Evolutionary conservation across 2,888 invertebrate genomes (phyloP), one percentile per base, ranked within the genome.

Genomic region (Drosophila monieri): DNA sequence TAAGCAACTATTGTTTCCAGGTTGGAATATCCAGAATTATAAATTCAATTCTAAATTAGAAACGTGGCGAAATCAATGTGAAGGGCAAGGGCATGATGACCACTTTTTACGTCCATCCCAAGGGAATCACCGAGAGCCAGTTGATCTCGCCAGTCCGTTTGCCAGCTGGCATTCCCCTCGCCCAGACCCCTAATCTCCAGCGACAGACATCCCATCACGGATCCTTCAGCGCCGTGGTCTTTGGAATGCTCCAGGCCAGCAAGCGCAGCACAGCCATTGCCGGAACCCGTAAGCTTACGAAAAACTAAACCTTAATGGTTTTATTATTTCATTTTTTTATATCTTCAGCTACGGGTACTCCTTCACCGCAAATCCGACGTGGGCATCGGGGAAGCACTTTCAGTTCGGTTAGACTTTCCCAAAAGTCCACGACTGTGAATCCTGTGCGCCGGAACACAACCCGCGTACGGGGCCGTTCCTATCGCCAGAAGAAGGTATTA

Each of bases 61-160:
- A 94, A 81, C 94, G 98, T n/a, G 98, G 98, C 0, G 92, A 94
- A 59, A 95, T 98, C 60, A 95, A 95, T 68, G 98, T 98, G 27
- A 98, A 98, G 90, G 98, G 98, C 66, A 98, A 98, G 91, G 98
- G 98, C 0, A 94, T 95, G 76, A 98, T 98, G 98, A 96, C 97
- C 91, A 98, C 98, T n/a, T 98, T 95, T 92, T 98, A 96, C 92
- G 96, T 98, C 55, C 92, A 94, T 52, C 95, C 95, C 15, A 94
- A 94, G 57, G 91, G 90, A 47, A 88, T 89, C 15, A 80, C 89
- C 8, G 80, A 89, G 43, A 91, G 90, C 77, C 90, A 91, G 71
- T 60, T 91, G 55, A 79, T 89, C 30, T 91, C 91, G 18, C 92
- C 92, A 0, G 86, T 89, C 3, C 86, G 90, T 5, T 49, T 90